Evolutionary conservation across 2,113 vertebrate genomes (phyloP).

Genomic region (Oryzias curvinotus): DNA sequence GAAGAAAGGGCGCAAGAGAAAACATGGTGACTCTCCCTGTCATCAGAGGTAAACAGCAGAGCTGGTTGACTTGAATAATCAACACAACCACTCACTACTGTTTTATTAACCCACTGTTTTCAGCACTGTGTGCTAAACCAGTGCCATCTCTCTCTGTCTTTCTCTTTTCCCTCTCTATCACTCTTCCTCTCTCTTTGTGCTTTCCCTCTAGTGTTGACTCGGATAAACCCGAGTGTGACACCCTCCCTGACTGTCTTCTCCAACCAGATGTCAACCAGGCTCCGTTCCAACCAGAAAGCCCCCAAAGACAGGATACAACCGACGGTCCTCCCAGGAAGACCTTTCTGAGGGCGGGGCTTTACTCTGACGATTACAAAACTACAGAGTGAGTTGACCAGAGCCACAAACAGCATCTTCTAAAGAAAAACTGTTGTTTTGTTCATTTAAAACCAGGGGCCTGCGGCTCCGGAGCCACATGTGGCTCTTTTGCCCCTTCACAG

Average conservation of each 20-base stretch:
- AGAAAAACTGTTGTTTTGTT: background rate
- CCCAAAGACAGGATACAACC: conserved; percentile 83
- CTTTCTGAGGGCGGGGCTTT: conserved; percentile 94
- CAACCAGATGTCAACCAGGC: conserved; percentile 66
- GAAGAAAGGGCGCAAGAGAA: conserved; percentile 86
- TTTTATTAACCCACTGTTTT: conserved; percentile 73
- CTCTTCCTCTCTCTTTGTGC: conserved; percentile 68
- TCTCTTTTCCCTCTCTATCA: conserved; percentile 67
- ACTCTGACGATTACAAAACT: conserved; percentile 96
- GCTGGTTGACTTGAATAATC: conserved; percentile 60
- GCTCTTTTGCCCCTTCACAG: too few relatives aligned
- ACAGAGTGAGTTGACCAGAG: conserved; percentile 84
- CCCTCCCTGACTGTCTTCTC: conserved; percentile 68
- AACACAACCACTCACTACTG: conserved; percentile 59
- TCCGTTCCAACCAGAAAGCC: conserved; percentile 65
- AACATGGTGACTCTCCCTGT: conserved; percentile 71
- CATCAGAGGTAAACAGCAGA: conserved; percentile 68
- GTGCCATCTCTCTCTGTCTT: conserved; percentile 67
- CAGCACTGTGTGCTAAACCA: conserved; percentile 80
- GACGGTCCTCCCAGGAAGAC: conserved; percentile 88
- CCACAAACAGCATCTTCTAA: background rate
- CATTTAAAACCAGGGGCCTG: background rate
- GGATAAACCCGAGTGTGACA: conserved; percentile 66
- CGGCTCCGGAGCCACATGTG: too few relatives aligned
- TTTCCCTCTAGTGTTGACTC: conserved; percentile 80